Percentiles rank a stretch among this genome's conserved stretches.
These are phyloP conservation scores for Busseola fusca DNA, from an alignment of 2,888 invertebrate species.

Conservation along the genomic window DNA sequence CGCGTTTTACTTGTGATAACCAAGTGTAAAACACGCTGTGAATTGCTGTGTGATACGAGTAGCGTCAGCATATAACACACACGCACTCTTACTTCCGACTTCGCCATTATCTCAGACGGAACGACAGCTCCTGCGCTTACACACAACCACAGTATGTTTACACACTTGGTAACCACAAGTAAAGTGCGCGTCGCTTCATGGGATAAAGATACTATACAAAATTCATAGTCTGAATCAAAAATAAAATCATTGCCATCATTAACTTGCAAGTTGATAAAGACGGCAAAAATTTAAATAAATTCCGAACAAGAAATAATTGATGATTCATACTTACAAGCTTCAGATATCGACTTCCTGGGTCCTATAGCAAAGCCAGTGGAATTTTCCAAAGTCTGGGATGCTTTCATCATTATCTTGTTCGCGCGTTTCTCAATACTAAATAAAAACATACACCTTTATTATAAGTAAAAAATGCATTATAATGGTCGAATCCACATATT, in stretches of 20 bases:
- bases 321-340: slow-evolving; percentile 74
- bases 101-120: too few species aligned
- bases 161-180: background rate
- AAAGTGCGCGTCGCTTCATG: background rate
- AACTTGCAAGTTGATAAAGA: background rate
- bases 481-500: background rate
- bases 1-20: too few species aligned
- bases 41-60: too few species aligned
- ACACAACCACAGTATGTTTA: background rate
- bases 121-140: too few species aligned
- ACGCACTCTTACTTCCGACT: too few species aligned
- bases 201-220: background rate
- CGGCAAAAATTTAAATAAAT: background rate
- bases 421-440: slow-evolving; percentile 93
- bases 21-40: too few species aligned
- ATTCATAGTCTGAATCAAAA: background rate
- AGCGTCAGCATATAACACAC: too few species aligned
- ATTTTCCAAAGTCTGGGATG: slow-evolving; percentile 94
- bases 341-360: slow-evolving; percentile 87
- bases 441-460: background rate
- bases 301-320: background rate
- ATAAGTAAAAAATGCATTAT: background rate
- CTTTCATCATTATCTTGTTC: slow-evolving; percentile 94
- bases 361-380: slow-evolving; percentile 95
- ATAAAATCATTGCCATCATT: background rate